A percentile compares a stretch with the other conserved stretches of the same genome.
These are phyloP conservation scores for Cepphus grylle DNA, from an alignment of 2,113 vertebrate species.

Conservation along the genomic window DNA sequence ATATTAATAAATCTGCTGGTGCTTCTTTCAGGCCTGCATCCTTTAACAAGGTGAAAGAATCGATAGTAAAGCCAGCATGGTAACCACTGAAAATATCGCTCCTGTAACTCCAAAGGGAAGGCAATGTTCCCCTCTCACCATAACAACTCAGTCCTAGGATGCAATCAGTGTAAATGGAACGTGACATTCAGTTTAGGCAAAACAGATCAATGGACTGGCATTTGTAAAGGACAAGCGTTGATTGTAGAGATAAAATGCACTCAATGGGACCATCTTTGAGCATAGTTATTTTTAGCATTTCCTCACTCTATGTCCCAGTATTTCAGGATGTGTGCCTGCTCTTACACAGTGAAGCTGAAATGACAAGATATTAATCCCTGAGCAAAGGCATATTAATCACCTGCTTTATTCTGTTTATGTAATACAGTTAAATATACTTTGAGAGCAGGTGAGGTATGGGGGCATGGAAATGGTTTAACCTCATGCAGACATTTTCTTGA, in stretches of 20 bases:
- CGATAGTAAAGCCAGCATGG: not conserved
- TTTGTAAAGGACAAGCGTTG: conserved; percentile 26
- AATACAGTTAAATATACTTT: not conserved
- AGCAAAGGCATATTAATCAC: conserved; percentile 20
- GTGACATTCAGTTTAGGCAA: not conserved
- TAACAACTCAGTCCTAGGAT: not conserved
- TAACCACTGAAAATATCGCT: not conserved
- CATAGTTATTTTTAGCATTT: conserved; percentile 24
- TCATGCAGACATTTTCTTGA: not conserved
- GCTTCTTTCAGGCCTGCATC: not conserved
- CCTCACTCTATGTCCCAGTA: not conserved
- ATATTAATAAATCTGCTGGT: not conserved
- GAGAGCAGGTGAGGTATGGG: not conserved
- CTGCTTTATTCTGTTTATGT: conserved; percentile 23
- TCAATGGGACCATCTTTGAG: not conserved
- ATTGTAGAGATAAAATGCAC: not conserved
- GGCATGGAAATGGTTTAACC: not conserved
- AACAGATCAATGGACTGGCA: conserved; percentile 19
- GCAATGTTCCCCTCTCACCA: not conserved
- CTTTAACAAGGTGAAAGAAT: not conserved
- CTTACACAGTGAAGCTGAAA: not conserved
- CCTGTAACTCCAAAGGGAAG: not conserved
- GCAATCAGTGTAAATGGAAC: not conserved
- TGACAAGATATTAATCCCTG: conserved; percentile 24
- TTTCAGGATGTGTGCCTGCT: not conserved